Conservation (phyloP, 92 coral and sea anemone species). For the Phenganax stokvisi region DNA sequence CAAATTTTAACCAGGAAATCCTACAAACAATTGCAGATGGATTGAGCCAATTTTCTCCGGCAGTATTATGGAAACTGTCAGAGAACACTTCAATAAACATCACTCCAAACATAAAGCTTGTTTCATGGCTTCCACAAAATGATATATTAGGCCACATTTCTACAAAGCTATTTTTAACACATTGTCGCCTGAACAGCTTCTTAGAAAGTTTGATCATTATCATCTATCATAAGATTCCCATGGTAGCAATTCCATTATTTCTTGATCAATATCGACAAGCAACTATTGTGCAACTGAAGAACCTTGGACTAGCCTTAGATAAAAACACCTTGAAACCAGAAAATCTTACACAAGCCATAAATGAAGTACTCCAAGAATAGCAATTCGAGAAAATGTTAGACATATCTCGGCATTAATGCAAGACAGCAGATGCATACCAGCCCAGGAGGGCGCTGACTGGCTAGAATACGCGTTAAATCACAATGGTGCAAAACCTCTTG, state of each 20-base stretch:
- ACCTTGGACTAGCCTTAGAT: slow-evolving; percentile 54
- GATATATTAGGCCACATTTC: slow-evolving; percentile 63
- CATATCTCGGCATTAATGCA: slow-evolving; percentile 49
- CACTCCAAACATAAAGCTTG: slow-evolving; percentile 47
- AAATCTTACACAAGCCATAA: slow-evolving; percentile 41
- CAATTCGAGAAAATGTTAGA: slow-evolving; percentile 45
- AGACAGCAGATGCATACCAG: slow-evolving; percentile 53
- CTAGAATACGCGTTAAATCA: slow-evolving; percentile 60
- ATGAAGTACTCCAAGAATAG: slow-evolving; percentile 46
- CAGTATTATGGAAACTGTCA: slow-evolving; percentile 65
- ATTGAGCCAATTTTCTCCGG: slow-evolving; percentile 49
- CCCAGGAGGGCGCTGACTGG: slow-evolving; percentile 75
- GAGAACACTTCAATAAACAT: slow-evolving; percentile 43
- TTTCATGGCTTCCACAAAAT: slow-evolving; percentile 46
- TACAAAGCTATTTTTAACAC: slow-evolving; percentile 68
- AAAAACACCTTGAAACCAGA: slow-evolving; percentile 42
- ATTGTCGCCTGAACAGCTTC: slow-evolving; percentile 70
- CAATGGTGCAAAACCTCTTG: slow-evolving; percentile 63
- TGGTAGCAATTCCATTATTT: slow-evolving; percentile 65
- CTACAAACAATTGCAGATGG: slow-evolving; percentile 52
- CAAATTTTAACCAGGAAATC: slow-evolving; percentile 37
- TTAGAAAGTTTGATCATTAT: slow-evolving; percentile 40
- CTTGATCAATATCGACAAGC: slow-evolving; percentile 74
- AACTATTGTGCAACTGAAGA: slow-evolving; percentile 48
- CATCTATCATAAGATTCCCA: slow-evolving; percentile 62